Evolutionary conservation across 2,888 invertebrate species (phyloP), one percentile per base, ranked within the genome.

Genomic region (Himalopsyche kuldschensis): DNA sequence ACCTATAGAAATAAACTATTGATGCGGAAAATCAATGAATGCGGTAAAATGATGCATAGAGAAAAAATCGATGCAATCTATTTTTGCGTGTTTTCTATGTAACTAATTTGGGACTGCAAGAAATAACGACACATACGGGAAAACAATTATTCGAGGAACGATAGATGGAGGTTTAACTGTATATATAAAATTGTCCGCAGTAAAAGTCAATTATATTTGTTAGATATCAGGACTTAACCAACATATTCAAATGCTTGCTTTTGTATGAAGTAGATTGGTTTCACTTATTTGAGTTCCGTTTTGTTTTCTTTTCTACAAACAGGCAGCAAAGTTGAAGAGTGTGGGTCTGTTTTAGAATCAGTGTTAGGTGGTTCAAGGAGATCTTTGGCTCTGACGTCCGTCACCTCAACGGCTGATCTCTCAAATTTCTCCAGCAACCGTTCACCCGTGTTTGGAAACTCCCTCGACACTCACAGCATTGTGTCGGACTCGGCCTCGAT

Each of bases 371-470:
- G 96, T 32, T 96, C 96, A 24, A 93, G 96, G 82, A 94, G 95
- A 81, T 96, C 96, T 79, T 91, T 96, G 84, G 96, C 96, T 24
- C 96, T 96, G 89, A 96, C 96, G 30, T 96, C 96, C 87, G 95
- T 96, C 80, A 96, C 96, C 41, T 96, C 96, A 79, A 96, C 96
- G 0, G 96, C 96, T 0, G 96, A 96, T 89, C 91, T 96, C 84
- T 95, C 95, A 87, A 95, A 96, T 86, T 95, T 96, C 90, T 95
- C 95, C 27, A 94, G 94, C 87, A 95, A 94, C 15, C 92, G 94
- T 81, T 95, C 95, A 15, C 95, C 95, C 88, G 94, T 94, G 75
- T 93, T 94, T 82, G 95, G 95, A 89, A 95, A 95, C 91, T 95
- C 95, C 87, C 91, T 95, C 86, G 95, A 95, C 89, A 95, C 95